Evolutionary conservation across 2,888 invertebrate species (phyloP).

Genomic region (Ellobium chinense): DNA sequence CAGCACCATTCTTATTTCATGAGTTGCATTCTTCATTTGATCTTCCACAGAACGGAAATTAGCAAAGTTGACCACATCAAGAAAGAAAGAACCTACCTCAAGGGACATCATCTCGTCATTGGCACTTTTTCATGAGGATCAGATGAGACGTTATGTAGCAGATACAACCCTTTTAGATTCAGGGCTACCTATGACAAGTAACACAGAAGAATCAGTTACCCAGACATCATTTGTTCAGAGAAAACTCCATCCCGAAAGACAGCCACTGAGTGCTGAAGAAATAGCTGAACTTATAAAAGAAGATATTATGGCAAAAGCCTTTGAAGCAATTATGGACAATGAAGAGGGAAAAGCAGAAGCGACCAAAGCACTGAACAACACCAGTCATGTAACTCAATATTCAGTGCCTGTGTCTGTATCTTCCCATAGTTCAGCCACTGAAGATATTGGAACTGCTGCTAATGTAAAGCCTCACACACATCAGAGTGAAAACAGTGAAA

Average conservation of each 20-base stretch:
- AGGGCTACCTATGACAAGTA: neutral
- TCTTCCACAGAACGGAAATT: constrained; percentile 46
- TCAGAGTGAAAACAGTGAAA: neutral
- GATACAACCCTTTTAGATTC: neutral
- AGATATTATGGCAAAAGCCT: constrained; percentile 35
- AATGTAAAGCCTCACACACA: neutral
- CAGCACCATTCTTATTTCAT: too few relatives aligned
- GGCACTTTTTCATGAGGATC: constrained; percentile 49
- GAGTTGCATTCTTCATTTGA: too few relatives aligned
- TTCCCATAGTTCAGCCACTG: neutral
- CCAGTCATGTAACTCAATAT: neutral
- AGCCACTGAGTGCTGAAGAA: constrained; percentile 48
- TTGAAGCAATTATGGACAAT: constrained; percentile 11
- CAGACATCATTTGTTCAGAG: constrained; percentile 45
- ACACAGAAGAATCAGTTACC: neutral
- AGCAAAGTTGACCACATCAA: constrained; percentile 31
- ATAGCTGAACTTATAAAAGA: constrained; percentile 48
- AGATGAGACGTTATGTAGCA: constrained; percentile 49
- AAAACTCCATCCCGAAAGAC: constrained; percentile 49
- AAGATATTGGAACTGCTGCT: neutral
- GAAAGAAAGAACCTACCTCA: constrained; percentile 46
- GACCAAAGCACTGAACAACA: neutral
- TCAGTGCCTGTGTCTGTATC: neutral
- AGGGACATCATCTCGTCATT: constrained; percentile 51
- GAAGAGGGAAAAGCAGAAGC: neutral